Percentiles rank a stretch among this genome's conserved stretches.
Conservation (phyloP, 1,140 invertebrate genomes). For the Drosophila trapezifrons region DNA sequence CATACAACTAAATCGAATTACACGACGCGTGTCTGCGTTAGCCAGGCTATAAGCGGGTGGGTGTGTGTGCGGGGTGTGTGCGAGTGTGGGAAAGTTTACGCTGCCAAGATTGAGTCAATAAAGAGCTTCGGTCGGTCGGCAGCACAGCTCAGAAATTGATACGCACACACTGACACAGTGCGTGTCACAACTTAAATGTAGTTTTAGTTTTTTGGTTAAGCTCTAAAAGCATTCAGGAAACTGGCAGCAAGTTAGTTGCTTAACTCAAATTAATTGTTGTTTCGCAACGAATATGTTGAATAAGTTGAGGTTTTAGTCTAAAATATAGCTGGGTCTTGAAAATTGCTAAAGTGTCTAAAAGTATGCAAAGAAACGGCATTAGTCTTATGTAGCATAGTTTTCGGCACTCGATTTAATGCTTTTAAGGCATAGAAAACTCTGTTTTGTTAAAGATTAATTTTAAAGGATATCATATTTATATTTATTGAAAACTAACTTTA, state of each 20-base stretch:
- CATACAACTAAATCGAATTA: constrained; percentile 69
- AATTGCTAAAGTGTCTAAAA: background rate
- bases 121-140: constrained; percentile 60
- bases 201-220: constrained; percentile 22
- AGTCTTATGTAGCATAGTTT: background rate
- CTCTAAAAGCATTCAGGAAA: constrained; percentile 7
- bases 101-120: constrained; percentile 77
- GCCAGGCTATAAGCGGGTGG: constrained; percentile 26
- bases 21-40: constrained; percentile 51
- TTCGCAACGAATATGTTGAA: background rate
- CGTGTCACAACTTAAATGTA: constrained; percentile 31
- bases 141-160: constrained; percentile 65
- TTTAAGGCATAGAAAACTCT: background rate
- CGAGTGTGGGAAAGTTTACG: constrained; percentile 66
- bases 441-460: too few species aligned
- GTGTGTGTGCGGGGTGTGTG: constrained; percentile 29
- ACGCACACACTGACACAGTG: constrained; percentile 47
- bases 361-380: background rate
- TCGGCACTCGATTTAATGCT: background rate
- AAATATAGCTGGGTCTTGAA: background rate
- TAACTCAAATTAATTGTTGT: constrained; percentile 27
- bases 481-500: too few species aligned
- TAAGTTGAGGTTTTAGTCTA: background rate
- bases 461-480: too few species aligned
- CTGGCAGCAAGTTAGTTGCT: constrained; percentile 18